Evolutionary conservation across 2,888 invertebrate species (phyloP), one percentile per base, ranked within the genome.

Genomic region (Creontiades dilutus): DNA sequence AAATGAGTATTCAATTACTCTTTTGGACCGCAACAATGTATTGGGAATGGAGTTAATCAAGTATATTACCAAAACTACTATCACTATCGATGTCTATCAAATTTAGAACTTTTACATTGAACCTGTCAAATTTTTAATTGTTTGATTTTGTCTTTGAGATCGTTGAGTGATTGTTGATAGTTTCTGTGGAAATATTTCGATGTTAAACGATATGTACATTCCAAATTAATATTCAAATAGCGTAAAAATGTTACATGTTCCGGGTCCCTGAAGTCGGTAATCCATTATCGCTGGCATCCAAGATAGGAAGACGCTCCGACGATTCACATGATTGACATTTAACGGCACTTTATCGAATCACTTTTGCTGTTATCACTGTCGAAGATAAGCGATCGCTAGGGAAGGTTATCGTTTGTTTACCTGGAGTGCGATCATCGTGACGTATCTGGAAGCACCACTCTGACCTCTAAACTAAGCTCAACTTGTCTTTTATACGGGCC

Each of bases 401-500:
- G 16, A 52, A 52, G 82, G 47, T 82, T 68, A 27, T 57, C 19
- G 12, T 57, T 81, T 55, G n/a, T 57, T 85, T 85, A 85, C 85
- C 85, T 85, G 57, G 46, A 48, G 61, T 57, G 85, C 85, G 85
- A 85, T 85, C 85, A 85, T 85, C 85, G 28, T 85, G 85, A 85
- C 85, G 85, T 85, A 85, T 85, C 37, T 28, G 23, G 85, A 37
- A 68, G 68, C 86, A 86, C 86, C 86, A 86, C 86, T 86, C 81
- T 89, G 89, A 89, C 89, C 89, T 82, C 82, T 82, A 89, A 89
- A 81, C 37, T 55, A 28, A 61, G 57, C 47, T 48, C 82, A 47
- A 27, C 89, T 89, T 61, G 55, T 61, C 89, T 89, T 89, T 89
- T 89, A 89, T 89, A 89, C 89, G 89, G 82, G 47, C 27, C 89